Percentiles rank a stretch among this genome's conserved stretches.
Conservation (phyloP, 2,113 vertebrate species). For the Thermophis baileyi region DNA sequence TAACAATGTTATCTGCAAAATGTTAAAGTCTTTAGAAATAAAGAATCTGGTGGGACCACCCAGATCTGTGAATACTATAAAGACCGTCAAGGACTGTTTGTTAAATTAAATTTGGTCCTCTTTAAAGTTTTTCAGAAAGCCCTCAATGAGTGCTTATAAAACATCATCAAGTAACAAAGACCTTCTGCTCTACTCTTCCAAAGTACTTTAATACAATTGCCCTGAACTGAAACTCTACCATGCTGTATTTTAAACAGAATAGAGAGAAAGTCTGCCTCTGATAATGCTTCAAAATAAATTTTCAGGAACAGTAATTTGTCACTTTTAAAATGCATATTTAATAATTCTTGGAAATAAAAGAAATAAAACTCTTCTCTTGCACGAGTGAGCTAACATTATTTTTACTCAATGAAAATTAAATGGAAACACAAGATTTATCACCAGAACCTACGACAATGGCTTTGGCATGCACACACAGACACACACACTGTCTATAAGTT, state of each 20-base stretch:
- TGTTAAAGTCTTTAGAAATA: slow-evolving; percentile 46
- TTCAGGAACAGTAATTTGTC: not conserved
- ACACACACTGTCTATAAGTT: not conserved
- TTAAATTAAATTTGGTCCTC: slow-evolving; percentile 51
- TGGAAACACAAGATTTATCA: not conserved
- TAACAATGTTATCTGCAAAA: not conserved
- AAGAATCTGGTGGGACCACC: slow-evolving; percentile 53
- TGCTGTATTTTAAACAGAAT: not conserved
- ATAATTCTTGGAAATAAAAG: slow-evolving; percentile 1
- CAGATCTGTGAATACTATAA: slow-evolving; percentile 41
- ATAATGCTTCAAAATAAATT: slow-evolving; percentile 3
- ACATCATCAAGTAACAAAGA: slow-evolving; percentile 43
- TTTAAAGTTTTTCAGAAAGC: slow-evolving; percentile 49
- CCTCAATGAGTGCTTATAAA: slow-evolving; percentile 30
- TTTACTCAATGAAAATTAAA: not conserved
- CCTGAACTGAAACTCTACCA: not conserved
- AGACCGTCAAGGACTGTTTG: slow-evolving; percentile 51
- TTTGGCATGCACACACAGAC: not conserved
- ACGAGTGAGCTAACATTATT: not conserved
- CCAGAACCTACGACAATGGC: not conserved
- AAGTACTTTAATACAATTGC: slow-evolving; percentile 26
- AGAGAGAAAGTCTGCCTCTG: slow-evolving; percentile 27
- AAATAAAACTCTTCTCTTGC: slow-evolving; percentile 10
- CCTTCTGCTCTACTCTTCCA: slow-evolving; percentile 28
- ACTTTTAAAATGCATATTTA: slow-evolving; percentile 9